Conservation (phyloP, 1,140 invertebrate genomes). For the Drosophila elegans region DNA sequence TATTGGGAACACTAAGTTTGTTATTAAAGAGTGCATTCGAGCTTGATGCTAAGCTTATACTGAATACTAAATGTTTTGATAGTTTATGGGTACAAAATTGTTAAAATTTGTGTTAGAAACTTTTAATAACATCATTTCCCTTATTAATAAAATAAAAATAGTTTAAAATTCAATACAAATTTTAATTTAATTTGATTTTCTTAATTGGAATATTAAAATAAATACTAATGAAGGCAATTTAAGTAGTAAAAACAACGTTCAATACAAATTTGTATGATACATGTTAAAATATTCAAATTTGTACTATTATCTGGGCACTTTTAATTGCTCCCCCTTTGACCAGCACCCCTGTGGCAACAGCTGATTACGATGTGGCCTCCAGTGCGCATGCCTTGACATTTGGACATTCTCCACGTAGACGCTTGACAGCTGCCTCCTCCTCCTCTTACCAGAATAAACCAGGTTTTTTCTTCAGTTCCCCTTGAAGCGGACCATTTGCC, state of each 20-base stretch:
- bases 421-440: conserved; percentile 44
- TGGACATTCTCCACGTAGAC: conserved; percentile 62
- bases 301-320: no score
- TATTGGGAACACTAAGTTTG: conserved; percentile 49
- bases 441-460: conserved; percentile 6
- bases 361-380: conserved; percentile 30
- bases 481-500: not conserved
- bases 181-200: no score
- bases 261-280: no score
- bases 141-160: no score
- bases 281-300: not conserved
- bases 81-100: not conserved
- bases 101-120: no score
- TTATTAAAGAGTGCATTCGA: conserved; percentile 54
- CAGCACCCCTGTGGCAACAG: conserved; percentile 48
- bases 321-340: conserved; percentile 6
- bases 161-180: no score
- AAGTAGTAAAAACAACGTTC: no score
- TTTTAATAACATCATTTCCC: no score
- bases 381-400: conserved; percentile 63
- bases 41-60: conserved; percentile 44
- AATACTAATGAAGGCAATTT: no score
- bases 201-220: no score
- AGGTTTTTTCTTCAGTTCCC: conserved; percentile 21
- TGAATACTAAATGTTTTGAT: not conserved